Evolutionary conservation across 2,113 vertebrate species (phyloP).

Genomic region (Melanocharis versteri): DNA sequence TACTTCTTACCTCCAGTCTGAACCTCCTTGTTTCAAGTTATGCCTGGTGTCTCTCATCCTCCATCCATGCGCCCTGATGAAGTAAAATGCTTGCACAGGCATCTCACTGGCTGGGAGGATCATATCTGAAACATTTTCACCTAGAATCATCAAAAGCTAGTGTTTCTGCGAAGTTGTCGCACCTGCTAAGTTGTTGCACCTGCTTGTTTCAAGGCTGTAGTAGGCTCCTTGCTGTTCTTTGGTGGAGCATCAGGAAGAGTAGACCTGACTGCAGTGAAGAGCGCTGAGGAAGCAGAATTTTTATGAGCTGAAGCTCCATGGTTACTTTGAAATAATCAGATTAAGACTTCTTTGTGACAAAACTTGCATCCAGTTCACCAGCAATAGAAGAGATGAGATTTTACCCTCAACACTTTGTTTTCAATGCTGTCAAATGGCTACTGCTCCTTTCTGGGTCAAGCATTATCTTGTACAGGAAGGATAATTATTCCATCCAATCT

Average conservation of each 20-base stretch:
- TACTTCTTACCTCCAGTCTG: neutral
- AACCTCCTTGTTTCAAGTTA: neutral
- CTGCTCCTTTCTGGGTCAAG: neutral
- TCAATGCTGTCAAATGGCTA: neutral
- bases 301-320: neutral
- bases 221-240: neutral
- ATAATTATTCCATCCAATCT: neutral
- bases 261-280: neutral
- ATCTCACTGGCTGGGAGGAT: neutral
- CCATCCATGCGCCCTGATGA: neutral
- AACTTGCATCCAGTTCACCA: neutral
- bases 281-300: neutral
- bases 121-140: neutral
- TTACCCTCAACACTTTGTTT: neutral
- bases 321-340: neutral
- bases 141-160: neutral
- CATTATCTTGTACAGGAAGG: neutral
- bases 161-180: neutral
- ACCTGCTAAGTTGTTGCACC: neutral
- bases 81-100: neutral
- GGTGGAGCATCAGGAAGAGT: neutral
- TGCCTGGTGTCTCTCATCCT: neutral
- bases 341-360: neutral
- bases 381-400: neutral
- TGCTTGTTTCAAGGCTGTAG: neutral